These are phyloP conservation scores for Limnodromus scolopaceus DNA, from an alignment of 2,797 vertebrate genomes.

Conservation along the genomic window DNA sequence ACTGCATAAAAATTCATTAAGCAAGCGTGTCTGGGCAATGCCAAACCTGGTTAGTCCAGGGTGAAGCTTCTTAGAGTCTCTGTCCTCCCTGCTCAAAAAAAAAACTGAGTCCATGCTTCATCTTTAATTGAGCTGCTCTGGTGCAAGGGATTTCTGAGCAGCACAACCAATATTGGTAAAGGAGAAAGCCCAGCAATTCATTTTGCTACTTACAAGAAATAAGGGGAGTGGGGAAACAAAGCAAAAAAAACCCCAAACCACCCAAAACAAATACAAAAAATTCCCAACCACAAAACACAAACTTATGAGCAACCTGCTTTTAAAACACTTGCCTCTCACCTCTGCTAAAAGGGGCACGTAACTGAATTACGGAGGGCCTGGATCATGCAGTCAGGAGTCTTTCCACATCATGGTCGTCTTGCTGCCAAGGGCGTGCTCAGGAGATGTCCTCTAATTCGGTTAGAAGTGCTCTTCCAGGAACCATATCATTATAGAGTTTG, in stretches of 20 bases:
- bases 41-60: neutral
- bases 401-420: neutral
- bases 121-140: neutral
- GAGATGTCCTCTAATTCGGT: neutral
- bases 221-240: neutral
- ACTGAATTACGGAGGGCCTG: neutral
- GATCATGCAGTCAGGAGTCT: neutral
- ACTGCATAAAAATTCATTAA: neutral
- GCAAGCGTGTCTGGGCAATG: neutral
- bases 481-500: neutral
- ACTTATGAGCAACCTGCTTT: neutral
- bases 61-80: neutral
- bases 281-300: neutral
- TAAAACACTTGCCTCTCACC: neutral
- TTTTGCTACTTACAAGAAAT: neutral
- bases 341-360: neutral
- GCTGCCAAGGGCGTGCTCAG: neutral
- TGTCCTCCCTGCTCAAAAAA: neutral
- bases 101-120: neutral
- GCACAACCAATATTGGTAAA: neutral
- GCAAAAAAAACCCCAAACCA: neutral
- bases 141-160: neutral
- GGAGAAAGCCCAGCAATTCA: neutral
- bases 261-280: neutral
- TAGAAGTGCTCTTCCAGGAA: conserved; percentile 45